These are phyloP conservation scores for Drosophila melanogaster DNA, from an alignment of 1,140 invertebrate genomes.

Conservation along the genomic window Release_6_plus_ISO1_MT NT_033777.3:30551001-30551500, in stretches of 20 bases:
- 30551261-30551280: conserved; percentile 15
- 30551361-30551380: neutral
- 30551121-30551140: conserved; percentile 69
- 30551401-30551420: conserved; percentile 11
- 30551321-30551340: conserved; percentile 66
- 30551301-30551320: conserved; percentile 18
- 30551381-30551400: conserved; percentile 8
- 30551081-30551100: conserved; percentile 23
- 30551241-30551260: conserved; percentile 69
- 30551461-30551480: conserved; percentile 51
- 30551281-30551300: conserved; percentile 19
- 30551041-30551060: neutral
- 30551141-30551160: conserved; percentile 73
- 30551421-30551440: conserved; percentile 25
- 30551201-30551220: conserved; percentile 40
- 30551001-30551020: neutral
- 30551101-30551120: conserved; percentile 63
- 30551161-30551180: conserved; percentile 17
- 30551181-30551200: neutral
- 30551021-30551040: conserved; percentile 7
- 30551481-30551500: conserved; percentile 60
- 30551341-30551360: conserved; percentile 55
- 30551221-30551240: conserved; percentile 79
- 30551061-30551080: conserved; percentile 32
- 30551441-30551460: conserved; percentile 46